Base-by-base conservation (phyloP, 2,888 invertebrate species). In the Elysia crispata region DNA sequence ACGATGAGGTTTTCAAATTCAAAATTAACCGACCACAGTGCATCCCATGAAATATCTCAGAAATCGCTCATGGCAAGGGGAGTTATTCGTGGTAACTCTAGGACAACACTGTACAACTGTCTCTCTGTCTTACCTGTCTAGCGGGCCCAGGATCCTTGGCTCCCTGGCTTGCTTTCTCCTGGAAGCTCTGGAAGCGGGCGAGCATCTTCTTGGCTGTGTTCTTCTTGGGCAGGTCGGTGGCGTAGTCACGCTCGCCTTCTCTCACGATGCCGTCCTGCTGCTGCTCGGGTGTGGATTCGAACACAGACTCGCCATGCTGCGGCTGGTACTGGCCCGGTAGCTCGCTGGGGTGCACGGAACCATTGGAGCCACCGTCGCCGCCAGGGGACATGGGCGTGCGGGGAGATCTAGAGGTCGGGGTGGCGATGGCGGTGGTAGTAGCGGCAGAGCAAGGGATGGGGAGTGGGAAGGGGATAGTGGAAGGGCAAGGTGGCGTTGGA, bases 141-240 rank as follows among this genome's bases (percentile, higher is more conserved):
- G 41, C 41, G 5, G 41, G 5, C 41, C 41, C 41, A 3, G 41
- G 5, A 11, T 41, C 41, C 5, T 11, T 11, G 41, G 41, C 41
- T 3, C 41, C 41, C 11, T 83, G 80, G 67, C 84, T 83, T 50
- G 86, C 85, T 75, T 88, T 84, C 11, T 86, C 88, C 74, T 89
- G 85, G 93, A 97, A 95, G 78, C 95, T 95, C 92, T 97, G 97
- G 92, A 98, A 98, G 89, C 95, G 94, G 91, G 96, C 96, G 79
- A 96, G 95, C 87, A 97, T 94, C 91, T 93, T 93, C 84, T 95
- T 96, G 77, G 98, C 96, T n/a, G 97, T 96, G 91, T 97, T 97
- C 70, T 89, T 86, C 81, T 88, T 90, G 80, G 91, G 93, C 91
- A 89, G 89, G 86, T 87, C 91, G 62, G 89, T 90, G 23, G 86